Evolutionary conservation across 2,797 vertebrate genomes (phyloP), one percentile per base, ranked within the genome.

Genomic region (Chelidonichthys spinosus): DNA sequence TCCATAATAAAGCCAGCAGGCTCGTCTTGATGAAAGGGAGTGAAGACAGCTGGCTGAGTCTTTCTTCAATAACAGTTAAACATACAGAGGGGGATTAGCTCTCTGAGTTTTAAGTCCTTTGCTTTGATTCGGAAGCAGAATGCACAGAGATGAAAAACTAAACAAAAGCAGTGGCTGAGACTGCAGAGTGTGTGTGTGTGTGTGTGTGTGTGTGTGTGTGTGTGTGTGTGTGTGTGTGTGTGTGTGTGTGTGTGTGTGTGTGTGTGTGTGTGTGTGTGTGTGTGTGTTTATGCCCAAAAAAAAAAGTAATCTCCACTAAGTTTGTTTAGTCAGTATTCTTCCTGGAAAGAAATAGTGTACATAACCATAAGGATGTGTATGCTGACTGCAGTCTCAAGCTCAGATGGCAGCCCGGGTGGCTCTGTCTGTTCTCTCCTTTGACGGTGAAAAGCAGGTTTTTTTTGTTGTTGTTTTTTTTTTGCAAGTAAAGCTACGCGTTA

Each of bases 1-100:
- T 11, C 14, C 5, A 44, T 25, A 63, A 18, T 60, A 33, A 37
- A 63, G 49, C 25, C 37, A 74, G 60, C 55, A 56, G 73, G 58
- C 39, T 74, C 37, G 52, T 37, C 53, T 63, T 40, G 66, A 76
- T 32, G 54, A 68, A 79, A 81, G 44, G 63, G 15, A 60, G 54
- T 47, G 49, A 40, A 76, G 67, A 83, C 75, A 55, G 77, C 42
- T 76, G 74, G 63, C 61, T 59, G 63, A 83, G 42, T 46, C 44
- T 47, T 62, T 17, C 14, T 10, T 64, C 63, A 55, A 42, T 63
- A 62, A 33, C 63, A 33, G 60, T 60, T 63, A 68, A 67, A 72
- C 62, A 69, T 56, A 69, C 71, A 76, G 52, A 56, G 33, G 59
- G 25, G 59, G 25, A 68, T 79, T 59, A 43, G 10, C 40, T 69